These are phyloP conservation scores for Sminthurinus aureus DNA, from an alignment of 2,888 invertebrate species.

Conservation along the genomic window DNA sequence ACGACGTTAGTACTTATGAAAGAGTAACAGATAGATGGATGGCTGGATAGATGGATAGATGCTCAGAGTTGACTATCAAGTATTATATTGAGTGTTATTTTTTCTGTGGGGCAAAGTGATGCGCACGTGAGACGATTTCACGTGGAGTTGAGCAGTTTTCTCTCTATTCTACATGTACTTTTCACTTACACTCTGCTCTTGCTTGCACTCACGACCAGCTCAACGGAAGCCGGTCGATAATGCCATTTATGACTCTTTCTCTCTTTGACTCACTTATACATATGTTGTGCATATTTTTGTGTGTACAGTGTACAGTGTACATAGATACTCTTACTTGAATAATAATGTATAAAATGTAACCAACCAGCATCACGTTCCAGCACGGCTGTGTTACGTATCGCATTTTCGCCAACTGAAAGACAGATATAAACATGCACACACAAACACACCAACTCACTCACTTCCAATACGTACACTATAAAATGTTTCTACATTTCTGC, in stretches of 20 bases:
- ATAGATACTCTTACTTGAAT: background rate
- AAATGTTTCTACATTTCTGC: background rate
- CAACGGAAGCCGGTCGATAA: constrained; percentile 39
- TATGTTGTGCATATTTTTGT: no score
- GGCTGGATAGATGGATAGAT: background rate
- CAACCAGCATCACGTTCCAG: constrained; percentile 11
- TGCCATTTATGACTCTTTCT: constrained; percentile 24
- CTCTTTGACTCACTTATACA: no score
- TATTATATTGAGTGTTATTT: background rate
- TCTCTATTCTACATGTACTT: background rate
- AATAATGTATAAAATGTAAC: background rate
- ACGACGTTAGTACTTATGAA: no score
- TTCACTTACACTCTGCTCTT: background rate
- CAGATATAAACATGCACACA: background rate
- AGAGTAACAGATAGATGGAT: background rate
- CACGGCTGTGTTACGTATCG: background rate
- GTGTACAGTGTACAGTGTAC: no score
- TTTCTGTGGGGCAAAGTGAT: constrained; percentile 20
- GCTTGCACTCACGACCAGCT: background rate
- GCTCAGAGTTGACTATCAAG: background rate
- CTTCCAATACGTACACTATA: background rate
- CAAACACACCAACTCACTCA: background rate
- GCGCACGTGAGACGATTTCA: constrained; percentile 37
- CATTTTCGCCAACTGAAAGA: background rate
- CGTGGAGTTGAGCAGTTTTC: constrained; percentile 20